Percentiles rank a stretch among this genome's conserved stretches.
These are phyloP conservation scores for Aleiodes testaceus DNA, from an alignment of 2,888 invertebrate species.

Conservation along the genomic window DNA sequence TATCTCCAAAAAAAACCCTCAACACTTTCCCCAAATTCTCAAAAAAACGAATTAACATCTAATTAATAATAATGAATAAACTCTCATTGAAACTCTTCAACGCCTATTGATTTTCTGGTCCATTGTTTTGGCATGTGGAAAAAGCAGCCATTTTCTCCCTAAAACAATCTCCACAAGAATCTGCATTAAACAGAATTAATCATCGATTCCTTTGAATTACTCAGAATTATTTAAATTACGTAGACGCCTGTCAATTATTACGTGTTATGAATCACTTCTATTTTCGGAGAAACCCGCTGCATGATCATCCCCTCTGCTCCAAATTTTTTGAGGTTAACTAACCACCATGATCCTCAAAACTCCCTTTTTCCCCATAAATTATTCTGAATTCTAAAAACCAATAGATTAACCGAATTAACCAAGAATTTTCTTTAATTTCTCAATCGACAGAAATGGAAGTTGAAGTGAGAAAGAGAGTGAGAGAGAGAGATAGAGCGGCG, in stretches of 20 bases:
- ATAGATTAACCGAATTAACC: no score
- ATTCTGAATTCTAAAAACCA: neutral
- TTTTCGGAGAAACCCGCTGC: slow-evolving; percentile 66
- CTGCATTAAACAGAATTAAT: neutral
- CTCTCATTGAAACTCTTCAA: slow-evolving; percentile 60
- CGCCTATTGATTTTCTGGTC: slow-evolving; percentile 53
- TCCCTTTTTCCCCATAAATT: neutral
- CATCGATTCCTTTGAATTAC: neutral
- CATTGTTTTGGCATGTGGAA: slow-evolving; percentile 65
- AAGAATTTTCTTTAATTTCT: slow-evolving; percentile 6
- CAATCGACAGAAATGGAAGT: slow-evolving; percentile 36
- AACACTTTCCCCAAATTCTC: neutral
- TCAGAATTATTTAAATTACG: slow-evolving; percentile 27
- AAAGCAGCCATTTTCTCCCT: neutral
- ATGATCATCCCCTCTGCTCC: slow-evolving; percentile 49
- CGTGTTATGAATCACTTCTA: slow-evolving; percentile 68
- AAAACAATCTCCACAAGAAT: neutral
- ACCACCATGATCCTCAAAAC: neutral
- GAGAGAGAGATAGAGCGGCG: slow-evolving; percentile 54
- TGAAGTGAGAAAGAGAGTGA: slow-evolving; percentile 46
- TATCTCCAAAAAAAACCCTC: neutral
- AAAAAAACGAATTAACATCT: neutral
- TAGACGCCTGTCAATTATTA: slow-evolving; percentile 50
- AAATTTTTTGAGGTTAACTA: slow-evolving; percentile 64
- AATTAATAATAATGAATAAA: slow-evolving; percentile 1